phyloP scores from a whole-genome alignment of 1,140 invertebrate genomes.

The Saccostrea glomerata region DNA sequence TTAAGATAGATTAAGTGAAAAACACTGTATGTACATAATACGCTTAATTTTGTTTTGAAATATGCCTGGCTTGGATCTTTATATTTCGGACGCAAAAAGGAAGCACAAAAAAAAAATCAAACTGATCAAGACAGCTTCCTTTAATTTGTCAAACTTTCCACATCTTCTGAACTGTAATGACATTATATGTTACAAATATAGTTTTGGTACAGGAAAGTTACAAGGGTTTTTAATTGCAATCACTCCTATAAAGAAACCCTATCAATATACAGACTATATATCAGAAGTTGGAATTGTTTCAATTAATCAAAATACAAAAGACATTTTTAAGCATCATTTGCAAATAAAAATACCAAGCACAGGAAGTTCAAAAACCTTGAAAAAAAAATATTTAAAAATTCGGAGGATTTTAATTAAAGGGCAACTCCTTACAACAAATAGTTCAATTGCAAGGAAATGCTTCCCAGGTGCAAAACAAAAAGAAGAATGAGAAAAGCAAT shows the following conservation, averaged over 20 bases:
- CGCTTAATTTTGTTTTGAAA: not conserved
- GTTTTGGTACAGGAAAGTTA: not conserved
- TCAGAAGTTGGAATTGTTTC: not conserved
- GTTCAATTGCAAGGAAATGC: not conserved
- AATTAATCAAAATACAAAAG: not conserved
- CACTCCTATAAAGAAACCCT: not conserved
- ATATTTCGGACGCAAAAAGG: not conserved
- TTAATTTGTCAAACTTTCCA: conserved; percentile 20
- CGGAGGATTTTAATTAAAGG: not conserved
- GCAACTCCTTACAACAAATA: not conserved
- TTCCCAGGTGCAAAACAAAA: not conserved
- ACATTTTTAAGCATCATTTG: not conserved
- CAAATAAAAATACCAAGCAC: too few species aligned
- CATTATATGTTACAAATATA: not conserved
- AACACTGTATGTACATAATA: not conserved
- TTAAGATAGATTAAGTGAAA: not conserved
- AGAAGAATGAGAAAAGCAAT: not conserved
- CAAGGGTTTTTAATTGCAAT: not conserved
- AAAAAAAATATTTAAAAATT: not conserved
- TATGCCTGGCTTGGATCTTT: not conserved
- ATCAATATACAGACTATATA: not conserved
- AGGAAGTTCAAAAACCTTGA: not conserved
- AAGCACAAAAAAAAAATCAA: not conserved
- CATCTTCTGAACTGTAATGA: not conserved
- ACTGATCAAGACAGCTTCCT: not conserved